phyloP scores from a whole-genome alignment of 2,113 vertebrate genomes.

The Archilochus colubris region DNA sequence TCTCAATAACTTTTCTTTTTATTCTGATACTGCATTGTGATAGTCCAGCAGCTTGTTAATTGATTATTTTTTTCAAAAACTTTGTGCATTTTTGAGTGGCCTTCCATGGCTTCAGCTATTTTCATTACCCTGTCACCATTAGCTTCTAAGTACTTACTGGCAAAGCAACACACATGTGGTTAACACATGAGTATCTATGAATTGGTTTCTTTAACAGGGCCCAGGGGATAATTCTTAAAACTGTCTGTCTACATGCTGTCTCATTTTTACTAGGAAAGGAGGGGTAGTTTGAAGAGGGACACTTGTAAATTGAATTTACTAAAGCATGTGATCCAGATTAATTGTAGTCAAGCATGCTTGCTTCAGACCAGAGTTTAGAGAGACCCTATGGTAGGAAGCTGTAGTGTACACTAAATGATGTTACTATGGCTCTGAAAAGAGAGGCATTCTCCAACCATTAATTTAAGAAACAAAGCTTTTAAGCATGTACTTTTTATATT shows the following conservation, averaged over 20 bases:
- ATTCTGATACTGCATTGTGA: neutral
- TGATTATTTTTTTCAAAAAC: conserved; percentile 34
- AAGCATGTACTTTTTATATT: neutral
- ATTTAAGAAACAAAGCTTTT: neutral
- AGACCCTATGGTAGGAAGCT: neutral
- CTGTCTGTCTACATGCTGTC: conserved; percentile 58
- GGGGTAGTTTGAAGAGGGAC: conserved; percentile 62
- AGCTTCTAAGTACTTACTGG: conserved; percentile 52
- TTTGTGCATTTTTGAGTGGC: conserved; percentile 38
- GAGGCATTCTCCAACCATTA: neutral
- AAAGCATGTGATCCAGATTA: neutral
- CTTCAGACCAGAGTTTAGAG: neutral
- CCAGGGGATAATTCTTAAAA: conserved; percentile 66
- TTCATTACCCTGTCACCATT: conserved; percentile 39
- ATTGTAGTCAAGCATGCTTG: neutral
- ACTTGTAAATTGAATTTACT: conserved; percentile 63
- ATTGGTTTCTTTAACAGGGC: conserved; percentile 73
- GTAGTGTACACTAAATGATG: neutral
- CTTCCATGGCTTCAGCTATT: conserved; percentile 17
- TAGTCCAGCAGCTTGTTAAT: conserved; percentile 13
- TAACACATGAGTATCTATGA: conserved; percentile 72
- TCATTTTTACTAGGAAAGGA: conserved; percentile 49
- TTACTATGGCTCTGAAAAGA: neutral
- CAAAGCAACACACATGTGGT: conserved; percentile 75
- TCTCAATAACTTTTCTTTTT: neutral